Evolutionary conservation across 2,797 vertebrate genomes (phyloP), one percentile per base, ranked within the genome.

Genomic region (Okamejei kenojei): DNA sequence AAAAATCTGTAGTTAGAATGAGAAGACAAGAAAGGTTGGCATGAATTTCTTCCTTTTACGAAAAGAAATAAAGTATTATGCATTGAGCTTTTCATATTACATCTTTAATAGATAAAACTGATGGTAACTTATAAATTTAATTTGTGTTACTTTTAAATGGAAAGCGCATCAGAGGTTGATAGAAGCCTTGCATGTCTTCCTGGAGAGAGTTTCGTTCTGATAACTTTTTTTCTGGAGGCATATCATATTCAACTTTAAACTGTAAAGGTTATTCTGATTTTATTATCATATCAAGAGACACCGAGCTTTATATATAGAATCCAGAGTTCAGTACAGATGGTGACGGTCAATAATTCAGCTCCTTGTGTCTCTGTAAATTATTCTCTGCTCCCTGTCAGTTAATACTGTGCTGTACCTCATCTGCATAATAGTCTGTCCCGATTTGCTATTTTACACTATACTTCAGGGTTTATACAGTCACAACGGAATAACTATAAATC

Each of bases 221-320:
- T 1, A 74, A 58, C 71, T 6, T 15, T 17, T 91, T 45, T 38
- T 26, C 71, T 88, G 63, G 61, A 35, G 84, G 65, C 29, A 6
- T 54, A 74, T 38, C 90, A 92, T 76, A 54, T 54, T 38, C 71
- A 92, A 76, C 90, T 74, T 76, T 76, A 17, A 74, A 76, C 35
- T 58, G 6, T 58, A 54, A 73, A 92, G 23, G n/a, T 54, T 58
- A 76, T 58, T 74, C 45, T 76, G 68, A 92, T 92, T 76, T 13
- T 76, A 54, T 92, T 73, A 76, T 76, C 68, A 54, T 58, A 88
- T 88, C 84, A 88, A 74, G 71, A 76, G 45, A 92, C 74, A n/a
- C 6, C 29, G 38, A 74, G 71, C 58, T 26, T 76, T 73, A n/a
- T 58, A 76, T 54, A 58, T 92, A 92, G 90, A 92, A 92, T 45